These are phyloP conservation scores for Malaclemys terrapin DNA, from an alignment of 2,113 vertebrate genomes.

Conservation along the genomic window DNA sequence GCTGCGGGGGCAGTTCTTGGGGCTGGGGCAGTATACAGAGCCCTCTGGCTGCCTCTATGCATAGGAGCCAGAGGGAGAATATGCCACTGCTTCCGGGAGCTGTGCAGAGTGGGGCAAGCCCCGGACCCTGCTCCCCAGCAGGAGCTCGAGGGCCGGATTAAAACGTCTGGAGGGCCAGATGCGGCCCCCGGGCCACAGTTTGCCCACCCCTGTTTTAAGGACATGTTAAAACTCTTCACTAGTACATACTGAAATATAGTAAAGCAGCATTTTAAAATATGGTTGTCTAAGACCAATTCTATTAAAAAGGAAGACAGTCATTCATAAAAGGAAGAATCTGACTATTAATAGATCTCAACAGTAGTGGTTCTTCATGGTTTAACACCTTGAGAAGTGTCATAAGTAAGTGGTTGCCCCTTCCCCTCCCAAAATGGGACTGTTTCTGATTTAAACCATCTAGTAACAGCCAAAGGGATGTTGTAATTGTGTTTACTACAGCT, in stretches of 20 bases:
- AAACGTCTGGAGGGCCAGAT: too few species aligned
- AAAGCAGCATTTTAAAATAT: neutral
- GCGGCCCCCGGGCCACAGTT: too few species aligned
- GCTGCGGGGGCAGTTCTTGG: too few species aligned
- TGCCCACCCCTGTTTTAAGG: neutral
- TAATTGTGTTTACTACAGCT: conserved; percentile 64
- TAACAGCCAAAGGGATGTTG: conserved; percentile 25
- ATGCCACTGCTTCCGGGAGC: too few species aligned
- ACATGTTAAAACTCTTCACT: neutral
- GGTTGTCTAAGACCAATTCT: neutral
- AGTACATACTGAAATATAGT: neutral
- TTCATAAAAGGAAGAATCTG: conserved; percentile 16
- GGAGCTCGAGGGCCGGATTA: too few species aligned
- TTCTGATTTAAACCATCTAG: conserved; percentile 47
- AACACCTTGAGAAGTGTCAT: neutral
- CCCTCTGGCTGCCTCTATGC: too few species aligned
- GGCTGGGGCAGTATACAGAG: too few species aligned
- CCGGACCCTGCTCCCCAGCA: too few species aligned
- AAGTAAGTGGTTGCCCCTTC: neutral
- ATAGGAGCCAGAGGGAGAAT: too few species aligned
- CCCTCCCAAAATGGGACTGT: neutral
- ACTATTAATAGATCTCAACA: conserved; percentile 3
- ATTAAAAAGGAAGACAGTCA: neutral
- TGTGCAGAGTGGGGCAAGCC: too few species aligned
- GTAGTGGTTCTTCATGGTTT: conserved; percentile 19